Percentiles rank a stretch among this genome's conserved stretches.
Evolutionary conservation across 2,113 vertebrate species (phyloP).

Genomic region (Chaetorhynchus papuensis): DNA sequence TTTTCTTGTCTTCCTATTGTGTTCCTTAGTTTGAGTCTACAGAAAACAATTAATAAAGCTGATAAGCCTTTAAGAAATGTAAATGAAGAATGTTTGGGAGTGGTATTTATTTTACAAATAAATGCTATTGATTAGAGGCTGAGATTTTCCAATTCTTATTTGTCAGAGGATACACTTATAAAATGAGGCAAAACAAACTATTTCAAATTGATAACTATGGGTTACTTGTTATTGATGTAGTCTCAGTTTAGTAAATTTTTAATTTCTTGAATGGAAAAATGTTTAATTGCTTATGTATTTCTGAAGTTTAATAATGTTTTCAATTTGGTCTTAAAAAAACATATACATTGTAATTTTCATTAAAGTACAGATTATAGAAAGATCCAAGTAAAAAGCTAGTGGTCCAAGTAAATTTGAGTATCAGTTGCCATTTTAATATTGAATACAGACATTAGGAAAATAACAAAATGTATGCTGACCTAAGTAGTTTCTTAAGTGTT

Average conservation of each 20-base stretch:
- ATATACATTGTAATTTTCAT: background rate
- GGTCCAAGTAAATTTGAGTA: background rate
- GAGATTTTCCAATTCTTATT: background rate
- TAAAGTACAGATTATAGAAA: background rate
- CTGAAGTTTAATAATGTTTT: background rate
- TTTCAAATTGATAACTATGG: background rate
- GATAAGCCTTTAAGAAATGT: background rate
- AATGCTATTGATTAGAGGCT: background rate
- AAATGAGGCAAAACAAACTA: background rate
- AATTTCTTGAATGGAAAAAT: background rate
- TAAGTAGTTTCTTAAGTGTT: background rate
- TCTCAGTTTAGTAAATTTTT: background rate
- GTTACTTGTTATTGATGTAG: background rate
- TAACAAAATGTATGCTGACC: background rate
- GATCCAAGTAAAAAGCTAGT: background rate
- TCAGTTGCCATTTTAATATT: background rate
- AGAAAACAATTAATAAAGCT: background rate
- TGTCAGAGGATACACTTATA: background rate
- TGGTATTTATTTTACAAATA: background rate
- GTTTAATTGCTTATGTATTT: background rate
- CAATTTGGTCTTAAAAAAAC: background rate
- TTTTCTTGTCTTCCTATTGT: background rate
- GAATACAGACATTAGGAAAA: background rate
- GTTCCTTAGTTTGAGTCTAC: background rate
- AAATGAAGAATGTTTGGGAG: background rate